These are phyloP conservation scores for Dryoscopus gambensis DNA, from an alignment of 2,113 vertebrate genomes.

Conservation along the genomic window DNA sequence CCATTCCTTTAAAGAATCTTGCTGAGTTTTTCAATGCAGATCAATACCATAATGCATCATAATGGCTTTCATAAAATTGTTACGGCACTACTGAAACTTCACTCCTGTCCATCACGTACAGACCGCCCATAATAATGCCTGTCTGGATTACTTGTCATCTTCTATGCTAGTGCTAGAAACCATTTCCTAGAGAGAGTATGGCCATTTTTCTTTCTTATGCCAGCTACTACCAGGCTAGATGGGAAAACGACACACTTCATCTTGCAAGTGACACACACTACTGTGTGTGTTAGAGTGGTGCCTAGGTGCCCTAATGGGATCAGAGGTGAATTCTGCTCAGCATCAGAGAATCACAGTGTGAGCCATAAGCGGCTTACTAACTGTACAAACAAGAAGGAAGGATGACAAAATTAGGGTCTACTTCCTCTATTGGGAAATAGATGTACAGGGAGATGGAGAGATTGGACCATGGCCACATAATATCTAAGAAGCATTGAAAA, in stretches of 20 bases:
- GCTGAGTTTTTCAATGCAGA: background rate
- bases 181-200: background rate
- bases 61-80: background rate
- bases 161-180: background rate
- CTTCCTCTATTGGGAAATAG: background rate
- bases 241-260: background rate
- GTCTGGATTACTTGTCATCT: background rate
- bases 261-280: background rate
- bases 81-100: background rate
- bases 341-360: background rate
- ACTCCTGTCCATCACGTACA: background rate
- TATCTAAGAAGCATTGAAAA: background rate
- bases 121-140: background rate
- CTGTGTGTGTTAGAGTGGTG: background rate
- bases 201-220: constrained; percentile 2
- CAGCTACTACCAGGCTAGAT: background rate
- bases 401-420: background rate
- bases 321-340: background rate
- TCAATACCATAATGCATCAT: background rate
- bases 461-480: background rate
- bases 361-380: background rate
- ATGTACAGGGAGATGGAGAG: background rate
- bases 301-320: background rate
- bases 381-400: background rate
- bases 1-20: background rate